Evolutionary conservation across 2,797 vertebrate species (phyloP).

Genomic region (Pangasius djambal): DNA sequence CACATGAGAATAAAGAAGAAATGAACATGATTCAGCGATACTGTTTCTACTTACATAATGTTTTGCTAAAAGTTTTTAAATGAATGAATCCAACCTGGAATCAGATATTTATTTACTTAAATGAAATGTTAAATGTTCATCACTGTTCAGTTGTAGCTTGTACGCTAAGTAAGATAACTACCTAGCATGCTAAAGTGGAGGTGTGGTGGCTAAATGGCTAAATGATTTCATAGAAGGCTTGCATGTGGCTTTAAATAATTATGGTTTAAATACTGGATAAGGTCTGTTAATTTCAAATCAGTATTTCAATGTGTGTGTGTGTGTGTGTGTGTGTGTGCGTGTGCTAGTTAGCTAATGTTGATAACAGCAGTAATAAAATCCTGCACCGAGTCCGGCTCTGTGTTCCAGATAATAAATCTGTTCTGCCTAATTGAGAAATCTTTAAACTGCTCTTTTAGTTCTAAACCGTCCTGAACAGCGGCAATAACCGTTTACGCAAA

Average conservation of each 20-base stretch:
- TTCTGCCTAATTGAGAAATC: not conserved
- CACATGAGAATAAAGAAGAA: not conserved
- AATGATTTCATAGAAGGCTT: not conserved
- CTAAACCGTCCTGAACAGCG: not conserved
- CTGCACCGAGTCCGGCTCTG: not conserved
- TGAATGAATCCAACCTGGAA: not conserved
- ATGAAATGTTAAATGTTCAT: not conserved
- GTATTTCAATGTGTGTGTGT: not conserved
- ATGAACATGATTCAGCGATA: not conserved
- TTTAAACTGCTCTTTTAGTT: slow-evolving; percentile 25
- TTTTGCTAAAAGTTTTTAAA: not conserved
- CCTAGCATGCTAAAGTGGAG: not conserved
- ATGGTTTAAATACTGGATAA: not conserved
- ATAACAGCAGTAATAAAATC: slow-evolving; percentile 11
- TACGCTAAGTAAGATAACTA: not conserved
- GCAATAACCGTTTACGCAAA: not conserved
- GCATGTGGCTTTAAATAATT: not conserved
- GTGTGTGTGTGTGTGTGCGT: slow-evolving; percentile 10
- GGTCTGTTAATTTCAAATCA: not conserved
- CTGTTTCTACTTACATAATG: not conserved
- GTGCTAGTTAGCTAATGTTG: not conserved
- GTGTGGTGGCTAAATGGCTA: not conserved
- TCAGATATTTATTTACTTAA: not conserved
- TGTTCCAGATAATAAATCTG: slow-evolving; percentile 3
- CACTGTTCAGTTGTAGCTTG: not conserved